Evolutionary conservation across 2,888 invertebrate species (phyloP).

Genomic region (Frankliniella fusca): DNA sequence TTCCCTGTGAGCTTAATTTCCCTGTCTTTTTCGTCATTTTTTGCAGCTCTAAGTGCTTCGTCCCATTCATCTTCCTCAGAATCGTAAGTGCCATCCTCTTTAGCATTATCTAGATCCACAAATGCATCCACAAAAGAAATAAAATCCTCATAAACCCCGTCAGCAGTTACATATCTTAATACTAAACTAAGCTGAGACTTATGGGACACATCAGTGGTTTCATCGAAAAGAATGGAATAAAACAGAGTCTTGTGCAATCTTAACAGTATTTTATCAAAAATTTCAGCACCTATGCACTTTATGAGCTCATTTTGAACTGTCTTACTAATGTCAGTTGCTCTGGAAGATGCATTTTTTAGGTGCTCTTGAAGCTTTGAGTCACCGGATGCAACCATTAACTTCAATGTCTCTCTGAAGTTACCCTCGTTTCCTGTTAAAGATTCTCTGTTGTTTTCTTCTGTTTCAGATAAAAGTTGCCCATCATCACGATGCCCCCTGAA

Average conservation of each 20-base stretch:
- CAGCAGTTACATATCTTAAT: slow-evolving; percentile 39
- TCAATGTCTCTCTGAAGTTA: slow-evolving; percentile 32
- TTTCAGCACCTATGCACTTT: slow-evolving; percentile 40
- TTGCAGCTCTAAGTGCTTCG: neutral
- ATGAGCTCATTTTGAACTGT: slow-evolving; percentile 42
- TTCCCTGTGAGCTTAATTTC: neutral
- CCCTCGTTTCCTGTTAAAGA: slow-evolving; percentile 34
- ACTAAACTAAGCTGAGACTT: slow-evolving; percentile 42
- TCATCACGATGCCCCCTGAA: slow-evolving; percentile 33
- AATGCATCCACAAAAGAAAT: slow-evolving; percentile 40
- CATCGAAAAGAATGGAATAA: slow-evolving; percentile 28
- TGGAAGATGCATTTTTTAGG: slow-evolving; percentile 38
- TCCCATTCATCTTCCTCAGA: slow-evolving; percentile 9
- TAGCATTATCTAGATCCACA: neutral
- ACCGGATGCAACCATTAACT: slow-evolving; percentile 31
- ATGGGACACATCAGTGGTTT: slow-evolving; percentile 42
- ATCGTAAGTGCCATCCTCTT: neutral
- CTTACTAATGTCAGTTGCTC: slow-evolving; percentile 41
- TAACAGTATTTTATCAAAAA: slow-evolving; percentile 27
- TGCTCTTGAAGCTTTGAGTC: slow-evolving; percentile 38
- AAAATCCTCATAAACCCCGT: slow-evolving; percentile 39
- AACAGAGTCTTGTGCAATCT: too few relatives aligned
- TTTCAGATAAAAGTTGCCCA: slow-evolving; percentile 8
- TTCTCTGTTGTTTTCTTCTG: slow-evolving; percentile 39
- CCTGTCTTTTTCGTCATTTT: neutral